Evolutionary conservation across 2,113 vertebrate species (phyloP).

Genomic region (Malaclemys terrapin): DNA sequence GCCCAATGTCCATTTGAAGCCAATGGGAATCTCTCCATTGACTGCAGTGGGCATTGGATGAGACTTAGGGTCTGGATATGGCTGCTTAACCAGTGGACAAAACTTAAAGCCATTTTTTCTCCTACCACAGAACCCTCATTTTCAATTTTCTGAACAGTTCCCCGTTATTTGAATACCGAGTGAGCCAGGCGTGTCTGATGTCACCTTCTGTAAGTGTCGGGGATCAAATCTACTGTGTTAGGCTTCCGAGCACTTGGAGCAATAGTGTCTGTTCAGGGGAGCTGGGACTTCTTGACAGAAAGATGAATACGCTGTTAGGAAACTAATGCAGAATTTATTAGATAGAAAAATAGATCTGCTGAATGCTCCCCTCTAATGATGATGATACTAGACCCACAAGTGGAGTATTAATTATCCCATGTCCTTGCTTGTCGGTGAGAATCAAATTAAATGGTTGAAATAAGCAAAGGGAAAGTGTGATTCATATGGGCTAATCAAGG

Average conservation of each 20-base stretch:
- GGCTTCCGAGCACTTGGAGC: not conserved
- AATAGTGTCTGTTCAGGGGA: not conserved
- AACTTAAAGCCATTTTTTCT: not conserved
- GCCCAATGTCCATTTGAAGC: too few relatives aligned
- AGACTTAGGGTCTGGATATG: not conserved
- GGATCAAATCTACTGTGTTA: not conserved
- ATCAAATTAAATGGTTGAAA: not conserved
- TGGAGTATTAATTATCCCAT: not conserved
- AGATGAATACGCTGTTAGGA: not conserved
- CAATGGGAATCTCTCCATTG: not conserved
- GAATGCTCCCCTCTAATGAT: not conserved
- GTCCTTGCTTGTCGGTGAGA: not conserved
- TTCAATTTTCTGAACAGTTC: not conserved
- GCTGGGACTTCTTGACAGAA: not conserved
- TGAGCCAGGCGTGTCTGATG: not conserved
- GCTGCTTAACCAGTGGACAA: not conserved
- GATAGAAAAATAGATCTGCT: not conserved
- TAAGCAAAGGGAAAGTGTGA: not conserved
- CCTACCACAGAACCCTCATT: not conserved
- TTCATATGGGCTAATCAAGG: not conserved
- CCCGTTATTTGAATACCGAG: accelerated
- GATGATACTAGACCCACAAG: not conserved
- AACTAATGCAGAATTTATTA: not conserved
- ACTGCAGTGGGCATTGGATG: not conserved
- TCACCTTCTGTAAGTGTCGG: not conserved